Base-by-base conservation (phyloP, 2,888 invertebrate species). In the Ceriagrion tenellum region DNA sequence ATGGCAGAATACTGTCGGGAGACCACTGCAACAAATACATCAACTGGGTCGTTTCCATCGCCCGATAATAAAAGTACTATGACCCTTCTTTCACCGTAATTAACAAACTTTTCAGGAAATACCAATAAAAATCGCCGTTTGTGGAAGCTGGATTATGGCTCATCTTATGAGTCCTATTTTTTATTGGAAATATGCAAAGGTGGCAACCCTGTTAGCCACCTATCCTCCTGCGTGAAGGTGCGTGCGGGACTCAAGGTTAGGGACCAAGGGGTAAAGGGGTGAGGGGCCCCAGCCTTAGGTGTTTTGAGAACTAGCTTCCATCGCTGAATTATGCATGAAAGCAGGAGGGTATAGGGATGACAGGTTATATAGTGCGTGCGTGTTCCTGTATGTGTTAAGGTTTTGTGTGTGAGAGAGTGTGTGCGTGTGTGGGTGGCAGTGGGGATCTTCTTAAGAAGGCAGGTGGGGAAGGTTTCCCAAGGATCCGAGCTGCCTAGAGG, bases 261-360 rank as follows among this genome's bases (percentile, higher is more conserved):
- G 59, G 26, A 47, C 8, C 47, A 63, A 1, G 93, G 90, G 56
- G 59, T 23, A 40, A 12, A 10, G 0, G 63, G 6, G 35, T 2
- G 47, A 12, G 13, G 63, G 35, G n/a, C 16, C 35, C 16, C 63
- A 40, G 40, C 59, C 59, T 69, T 35, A 63, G 20, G 63, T 63
- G 91, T n/a, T 81, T 40, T 26, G 63, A 56, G 91, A 40, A 63
- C 30, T 59, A 93, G 93, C 89, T 89, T 40, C 40, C 93, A 69
- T 93, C 69, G 63, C 30, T 93, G 93, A 93, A 93, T 93, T 93
- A 93, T 93, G 93, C 93, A 93, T 91, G 91, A 63, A 91, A 40
- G 91, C 63, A 59, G 40, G 63, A 8, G 23, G 55, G 40, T 4
- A 59, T 59, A 26, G 59, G 90, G 91, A 35, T 16, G 81, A 81